Conservation (phyloP, 2,797 vertebrate genomes). For the Buphagus erythrorhynchus region DNA sequence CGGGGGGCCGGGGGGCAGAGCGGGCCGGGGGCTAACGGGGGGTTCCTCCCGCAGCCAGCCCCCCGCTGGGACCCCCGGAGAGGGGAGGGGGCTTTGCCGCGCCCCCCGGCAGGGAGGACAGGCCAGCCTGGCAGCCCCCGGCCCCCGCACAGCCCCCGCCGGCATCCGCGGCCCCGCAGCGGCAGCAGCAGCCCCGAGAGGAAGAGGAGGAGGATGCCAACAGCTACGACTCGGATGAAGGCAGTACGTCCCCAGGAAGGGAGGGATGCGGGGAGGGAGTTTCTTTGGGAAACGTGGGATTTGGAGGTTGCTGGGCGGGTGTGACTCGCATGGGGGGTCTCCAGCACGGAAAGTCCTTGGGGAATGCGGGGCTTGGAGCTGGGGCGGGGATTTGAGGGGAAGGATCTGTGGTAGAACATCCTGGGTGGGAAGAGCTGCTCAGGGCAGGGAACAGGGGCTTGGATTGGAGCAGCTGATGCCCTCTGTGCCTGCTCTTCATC, state of each 20-base stretch:
- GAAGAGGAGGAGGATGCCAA: conserved; percentile 88
- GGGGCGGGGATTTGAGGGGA: accelerated
- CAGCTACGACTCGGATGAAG: conserved; percentile 92
- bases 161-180: not conserved
- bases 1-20: not conserved
- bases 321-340: accelerated
- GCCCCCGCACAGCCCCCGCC: conserved; percentile 16
- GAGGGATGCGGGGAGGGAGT: not conserved
- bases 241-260: conserved; percentile 75
- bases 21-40: not conserved
- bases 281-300: not conserved
- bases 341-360: accelerated
- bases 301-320: not conserved
- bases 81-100: conserved; percentile 45
- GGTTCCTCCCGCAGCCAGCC: not conserved
- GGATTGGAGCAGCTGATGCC: not conserved
- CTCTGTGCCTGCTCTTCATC: not conserved
- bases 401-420: not conserved
- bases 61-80: not conserved
- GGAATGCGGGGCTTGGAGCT: accelerated
- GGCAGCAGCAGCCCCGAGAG: conserved; percentile 48
- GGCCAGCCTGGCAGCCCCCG: conserved; percentile 62
- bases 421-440: not conserved
- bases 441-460: accelerated
- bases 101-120: conserved; percentile 79